These are phyloP conservation scores for Anguilla pacifica DNA, from an alignment of 2,797 vertebrate species.

Conservation along the genomic window DNA sequence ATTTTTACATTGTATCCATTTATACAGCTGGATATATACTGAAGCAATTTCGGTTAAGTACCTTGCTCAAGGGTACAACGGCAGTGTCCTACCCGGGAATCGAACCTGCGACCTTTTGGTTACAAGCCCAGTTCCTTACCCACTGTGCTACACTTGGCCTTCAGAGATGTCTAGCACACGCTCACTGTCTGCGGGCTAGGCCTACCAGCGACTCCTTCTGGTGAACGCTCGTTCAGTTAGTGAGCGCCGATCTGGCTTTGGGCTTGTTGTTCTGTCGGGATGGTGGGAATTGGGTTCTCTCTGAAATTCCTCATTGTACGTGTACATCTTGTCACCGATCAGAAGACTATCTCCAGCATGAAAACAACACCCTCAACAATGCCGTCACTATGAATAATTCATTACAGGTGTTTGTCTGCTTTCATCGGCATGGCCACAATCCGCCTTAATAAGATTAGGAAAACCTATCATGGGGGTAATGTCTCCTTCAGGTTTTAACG, in stretches of 20 bases:
- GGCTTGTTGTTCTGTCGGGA: not conserved
- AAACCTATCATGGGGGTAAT: slow-evolving; percentile 13
- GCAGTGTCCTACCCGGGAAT: too few relatives aligned
- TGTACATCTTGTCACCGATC: not conserved
- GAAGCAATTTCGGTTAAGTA: too few relatives aligned
- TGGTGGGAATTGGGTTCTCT: not conserved
- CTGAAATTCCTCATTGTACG: not conserved
- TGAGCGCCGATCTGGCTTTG: not conserved
- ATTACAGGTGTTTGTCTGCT: slow-evolving; percentile 49
- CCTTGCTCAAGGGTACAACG: too few relatives aligned
- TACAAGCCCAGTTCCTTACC: too few relatives aligned
- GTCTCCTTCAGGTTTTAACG: slow-evolving; percentile 4
- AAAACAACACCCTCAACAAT: slow-evolving; percentile 38
- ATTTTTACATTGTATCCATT: too few relatives aligned
- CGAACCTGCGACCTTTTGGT: too few relatives aligned
- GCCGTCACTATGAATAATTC: slow-evolving; percentile 52
- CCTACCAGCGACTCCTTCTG: not conserved
- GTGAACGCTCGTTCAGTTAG: not conserved
- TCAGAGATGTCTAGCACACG: not conserved
- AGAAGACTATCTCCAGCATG: not conserved
- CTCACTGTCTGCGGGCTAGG: not conserved
- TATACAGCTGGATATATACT: too few relatives aligned
- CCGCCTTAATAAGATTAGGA: slow-evolving; percentile 33
- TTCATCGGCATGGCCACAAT: slow-evolving; percentile 37
- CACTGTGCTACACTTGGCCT: too few relatives aligned